Percentiles rank a stretch among this genome's conserved stretches.
These are phyloP conservation scores for Aporophyla lueneburgensis DNA, from an alignment of 2,888 invertebrate genomes.

Conservation along the genomic window DNA sequence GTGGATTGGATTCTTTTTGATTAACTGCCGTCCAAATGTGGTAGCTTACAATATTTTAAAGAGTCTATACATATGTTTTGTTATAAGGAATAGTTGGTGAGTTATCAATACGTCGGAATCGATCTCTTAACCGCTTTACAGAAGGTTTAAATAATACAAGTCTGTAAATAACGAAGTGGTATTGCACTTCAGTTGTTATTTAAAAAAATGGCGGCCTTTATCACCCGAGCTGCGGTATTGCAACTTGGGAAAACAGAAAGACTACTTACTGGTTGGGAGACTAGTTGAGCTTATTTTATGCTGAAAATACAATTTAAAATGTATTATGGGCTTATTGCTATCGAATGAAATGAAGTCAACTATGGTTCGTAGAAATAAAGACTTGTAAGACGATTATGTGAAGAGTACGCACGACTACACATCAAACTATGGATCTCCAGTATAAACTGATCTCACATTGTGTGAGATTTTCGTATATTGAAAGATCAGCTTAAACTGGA, in stretches of 20 bases:
- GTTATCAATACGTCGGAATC: neutral
- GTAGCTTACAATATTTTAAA: slow-evolving; percentile 19
- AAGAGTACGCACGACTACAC: neutral
- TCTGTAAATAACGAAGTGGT: neutral
- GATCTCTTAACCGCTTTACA: slow-evolving; percentile 32
- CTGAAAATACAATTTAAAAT: neutral
- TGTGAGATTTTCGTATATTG: too few species aligned
- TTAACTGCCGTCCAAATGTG: neutral
- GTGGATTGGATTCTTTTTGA: too few species aligned
- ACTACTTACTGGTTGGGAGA: neutral
- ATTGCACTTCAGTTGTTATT: neutral
- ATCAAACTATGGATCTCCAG: too few species aligned
- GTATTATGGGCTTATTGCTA: neutral
- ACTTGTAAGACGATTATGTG: neutral
- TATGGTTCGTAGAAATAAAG: neutral
- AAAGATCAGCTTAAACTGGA: too few species aligned
- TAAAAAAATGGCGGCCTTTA: neutral
- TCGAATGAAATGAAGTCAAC: neutral
- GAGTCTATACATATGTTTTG: neutral
- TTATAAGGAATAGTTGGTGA: neutral
- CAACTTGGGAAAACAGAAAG: neutral
- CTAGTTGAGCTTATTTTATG: neutral
- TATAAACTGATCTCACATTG: too few species aligned
- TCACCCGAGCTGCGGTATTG: neutral
- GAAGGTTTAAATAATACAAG: neutral